Evolutionary conservation across 2,113 vertebrate genomes (phyloP).

Genomic region (Steatornis caripensis): DNA sequence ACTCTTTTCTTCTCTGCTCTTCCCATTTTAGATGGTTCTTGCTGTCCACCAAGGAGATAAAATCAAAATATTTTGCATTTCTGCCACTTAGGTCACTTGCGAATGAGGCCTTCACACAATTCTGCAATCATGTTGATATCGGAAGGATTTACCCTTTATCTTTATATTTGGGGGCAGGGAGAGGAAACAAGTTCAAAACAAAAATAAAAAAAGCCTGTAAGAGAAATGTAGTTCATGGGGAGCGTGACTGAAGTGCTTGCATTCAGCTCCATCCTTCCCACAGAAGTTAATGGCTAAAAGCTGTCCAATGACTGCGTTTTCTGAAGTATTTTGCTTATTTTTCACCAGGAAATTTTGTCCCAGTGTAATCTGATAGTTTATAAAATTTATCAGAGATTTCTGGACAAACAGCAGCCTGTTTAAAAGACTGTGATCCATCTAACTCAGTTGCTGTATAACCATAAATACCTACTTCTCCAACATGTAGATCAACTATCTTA

Average conservation of each 20-base stretch:
- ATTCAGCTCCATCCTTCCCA: not conserved
- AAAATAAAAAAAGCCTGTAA: not conserved
- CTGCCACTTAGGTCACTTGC: not conserved
- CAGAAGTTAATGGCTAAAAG: not conserved
- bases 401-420: not conserved
- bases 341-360: not conserved
- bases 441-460: not conserved
- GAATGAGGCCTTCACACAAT: not conserved
- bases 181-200: not conserved
- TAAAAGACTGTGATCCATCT: not conserved
- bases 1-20: not conserved
- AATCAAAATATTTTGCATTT: not conserved
- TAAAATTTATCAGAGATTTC: not conserved
- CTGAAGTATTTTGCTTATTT: not conserved
- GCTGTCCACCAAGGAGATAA: not conserved
- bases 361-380: not conserved
- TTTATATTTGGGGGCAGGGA: not conserved
- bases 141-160: not conserved
- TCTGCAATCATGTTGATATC: not conserved
- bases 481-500: not conserved
- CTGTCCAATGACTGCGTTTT: fast-evolving
- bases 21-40: not conserved
- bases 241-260: not conserved
- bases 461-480: not conserved
- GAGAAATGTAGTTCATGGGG: not conserved